Base-by-base conservation (phyloP, 2,888 invertebrate genomes). In the Allophyes oxyacanthae region DNA sequence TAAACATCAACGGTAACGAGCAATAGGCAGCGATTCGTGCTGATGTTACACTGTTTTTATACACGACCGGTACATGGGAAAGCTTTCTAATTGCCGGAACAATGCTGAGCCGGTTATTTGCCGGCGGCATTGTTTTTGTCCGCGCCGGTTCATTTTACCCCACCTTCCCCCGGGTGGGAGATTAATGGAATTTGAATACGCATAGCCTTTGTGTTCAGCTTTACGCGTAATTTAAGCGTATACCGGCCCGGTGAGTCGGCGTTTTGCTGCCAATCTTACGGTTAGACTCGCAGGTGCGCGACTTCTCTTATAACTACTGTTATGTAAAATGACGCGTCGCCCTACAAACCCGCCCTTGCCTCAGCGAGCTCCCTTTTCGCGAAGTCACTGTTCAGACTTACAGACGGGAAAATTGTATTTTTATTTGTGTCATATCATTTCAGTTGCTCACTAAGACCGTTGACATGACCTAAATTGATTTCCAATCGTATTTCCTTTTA, bases 61-160 rank as follows among this genome's bases (percentile, higher is more conserved):
- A 93, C 93, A 91, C 91, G 92, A 83, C 90, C 90, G 89, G 91
- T 93, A 93, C 93, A 93, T 91, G 93, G 93, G 92, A 94, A 94
- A 94, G 92, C 94, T 94, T 93, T 94, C 94, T 94, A 94, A 94
- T 94, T 94, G 94, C 92, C 92, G 93, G 92, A 93, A 94, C 94
- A 94, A 94, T 93, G 92, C 92, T 91, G 92, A 92, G 91, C 93
- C 89, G 92, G 93, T 92, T 93, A 92, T 94, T 91, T 90, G 93
- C 93, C 91, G 88, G 87, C 90, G 92, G 92, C 93, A 93, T 94
- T 94, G 93, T 94, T 94, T 94, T 94, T 92, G 93, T 92, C 93
- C 92, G 89, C 83, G 88, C 90, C 87, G 92, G 93, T 92, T 94
- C 92, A 92, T 92, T 92, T 92, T 91, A 89, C 90, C 90, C 90